Percentiles rank a stretch among this genome's conserved stretches.
phyloP scores from a whole-genome alignment of 1,140 invertebrate species.

The Laupala kohalensis region DNA sequence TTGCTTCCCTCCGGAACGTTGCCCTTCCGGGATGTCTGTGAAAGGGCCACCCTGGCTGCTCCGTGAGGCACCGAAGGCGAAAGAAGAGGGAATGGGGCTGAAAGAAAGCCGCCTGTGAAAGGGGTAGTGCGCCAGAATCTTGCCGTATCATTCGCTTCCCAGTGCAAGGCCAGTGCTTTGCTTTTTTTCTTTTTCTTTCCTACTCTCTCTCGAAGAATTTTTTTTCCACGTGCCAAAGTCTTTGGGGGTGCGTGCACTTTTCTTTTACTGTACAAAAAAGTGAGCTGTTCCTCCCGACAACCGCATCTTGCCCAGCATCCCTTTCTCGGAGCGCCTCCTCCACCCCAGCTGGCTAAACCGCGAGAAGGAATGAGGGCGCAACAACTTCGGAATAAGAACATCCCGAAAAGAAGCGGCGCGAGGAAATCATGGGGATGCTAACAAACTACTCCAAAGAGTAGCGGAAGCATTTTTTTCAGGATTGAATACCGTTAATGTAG shows the following conservation, averaged over 20 bases:
- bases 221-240: not conserved
- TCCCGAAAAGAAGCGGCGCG: not conserved
- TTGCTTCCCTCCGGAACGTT: too few relatives aligned
- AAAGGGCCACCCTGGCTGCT: not conserved
- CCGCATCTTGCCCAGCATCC: not conserved
- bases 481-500: too few relatives aligned
- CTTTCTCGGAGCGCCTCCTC: too few relatives aligned
- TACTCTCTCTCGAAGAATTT: not conserved
- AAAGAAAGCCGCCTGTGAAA: not conserved
- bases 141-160: not conserved
- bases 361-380: not conserved
- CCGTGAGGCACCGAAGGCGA: too few relatives aligned
- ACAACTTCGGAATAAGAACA: not conserved
- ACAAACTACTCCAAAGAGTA: not conserved
- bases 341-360: not conserved
- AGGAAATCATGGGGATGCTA: not conserved
- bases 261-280: not conserved
- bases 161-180: not conserved
- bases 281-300: not conserved
- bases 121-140: not conserved
- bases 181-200: not conserved
- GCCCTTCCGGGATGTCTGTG: not conserved
- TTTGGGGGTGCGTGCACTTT: not conserved
- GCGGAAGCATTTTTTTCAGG: too few relatives aligned
- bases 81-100: not conserved